Evolutionary conservation across 2,113 vertebrate genomes (phyloP).

Genomic region (Sander vitreus): DNA sequence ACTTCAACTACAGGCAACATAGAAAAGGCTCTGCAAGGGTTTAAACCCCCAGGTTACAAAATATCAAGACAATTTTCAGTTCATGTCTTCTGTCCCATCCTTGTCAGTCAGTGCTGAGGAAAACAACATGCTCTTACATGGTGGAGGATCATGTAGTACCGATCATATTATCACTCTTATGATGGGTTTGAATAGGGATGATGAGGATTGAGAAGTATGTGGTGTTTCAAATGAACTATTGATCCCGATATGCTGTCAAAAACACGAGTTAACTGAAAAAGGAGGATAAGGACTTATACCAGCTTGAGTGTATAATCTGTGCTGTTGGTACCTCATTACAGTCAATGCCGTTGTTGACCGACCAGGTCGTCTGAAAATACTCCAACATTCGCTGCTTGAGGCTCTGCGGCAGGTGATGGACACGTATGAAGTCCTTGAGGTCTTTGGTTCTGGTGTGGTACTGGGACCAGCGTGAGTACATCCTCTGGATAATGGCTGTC

Average conservation of each 20-base stretch:
- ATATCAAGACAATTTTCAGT: neutral
- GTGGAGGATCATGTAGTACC: neutral
- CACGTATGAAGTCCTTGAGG: conserved; percentile 97
- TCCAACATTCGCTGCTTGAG: conserved; percentile 99
- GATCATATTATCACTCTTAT: conserved; percentile 20
- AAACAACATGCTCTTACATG: neutral
- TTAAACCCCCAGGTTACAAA: neutral
- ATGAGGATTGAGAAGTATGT: conserved; percentile 1
- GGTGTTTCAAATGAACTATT: conserved; percentile 44
- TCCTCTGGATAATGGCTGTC: conserved; percentile 98
- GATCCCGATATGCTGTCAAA: conserved; percentile 38
- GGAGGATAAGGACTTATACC: neutral
- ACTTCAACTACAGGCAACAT: neutral
- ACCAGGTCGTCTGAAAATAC: conserved; percentile 99
- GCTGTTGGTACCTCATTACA: conserved; percentile 91
- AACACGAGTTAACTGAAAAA: conserved; percentile 23
- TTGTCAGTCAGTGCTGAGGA: conserved; percentile 13
- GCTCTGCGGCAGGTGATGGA: conserved; percentile 96
- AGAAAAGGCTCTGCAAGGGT: neutral
- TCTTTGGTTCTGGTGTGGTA: conserved; percentile 99
- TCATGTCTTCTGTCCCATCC: neutral
- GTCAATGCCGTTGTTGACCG: conserved; percentile 99
- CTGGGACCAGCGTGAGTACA: conserved; percentile 98
- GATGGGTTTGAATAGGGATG: conserved; percentile 17
- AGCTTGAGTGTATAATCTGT: neutral